These are phyloP conservation scores for Eristalis arbustorum DNA, from an alignment of 2,888 invertebrate genomes.

Conservation along the genomic window DNA sequence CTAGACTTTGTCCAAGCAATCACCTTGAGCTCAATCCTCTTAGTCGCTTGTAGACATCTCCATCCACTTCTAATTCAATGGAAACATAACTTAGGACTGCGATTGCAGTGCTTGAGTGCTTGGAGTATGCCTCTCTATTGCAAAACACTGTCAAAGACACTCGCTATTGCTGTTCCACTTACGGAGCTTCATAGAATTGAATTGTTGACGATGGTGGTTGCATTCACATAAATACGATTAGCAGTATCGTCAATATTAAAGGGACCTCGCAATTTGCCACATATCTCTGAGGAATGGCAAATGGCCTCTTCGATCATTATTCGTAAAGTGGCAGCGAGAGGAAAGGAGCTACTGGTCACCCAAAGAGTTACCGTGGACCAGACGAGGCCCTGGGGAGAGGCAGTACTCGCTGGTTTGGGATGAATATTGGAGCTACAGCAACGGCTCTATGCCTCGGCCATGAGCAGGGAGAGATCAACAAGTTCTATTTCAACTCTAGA, in stretches of 20 bases:
- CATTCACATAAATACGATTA: neutral
- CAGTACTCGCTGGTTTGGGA: no score
- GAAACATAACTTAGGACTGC: conserved; percentile 8
- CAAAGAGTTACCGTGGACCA: conserved; percentile 26
- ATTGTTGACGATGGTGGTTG: neutral
- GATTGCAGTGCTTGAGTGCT: conserved; percentile 2
- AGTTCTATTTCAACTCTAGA: no score
- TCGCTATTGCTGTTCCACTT: conserved; percentile 8
- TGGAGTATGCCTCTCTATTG: neutral
- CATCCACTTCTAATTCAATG: conserved; percentile 10
- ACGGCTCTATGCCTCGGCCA: no score
- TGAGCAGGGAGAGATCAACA: no score
- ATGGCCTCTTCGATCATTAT: conserved; percentile 22
- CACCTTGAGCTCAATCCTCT: conserved; percentile 9
- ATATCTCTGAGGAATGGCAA: neutral
- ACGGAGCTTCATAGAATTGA: neutral
- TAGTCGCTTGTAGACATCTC: neutral
- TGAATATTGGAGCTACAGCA: no score
- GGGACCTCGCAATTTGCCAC: neutral
- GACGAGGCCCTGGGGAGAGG: no score
- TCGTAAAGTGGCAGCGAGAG: conserved; percentile 16
- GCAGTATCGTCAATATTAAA: conserved; percentile 1
- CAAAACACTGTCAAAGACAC: neutral
- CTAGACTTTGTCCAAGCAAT: no score
- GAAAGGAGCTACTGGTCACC: conserved; percentile 20